Evolutionary conservation across 2,888 invertebrate species (phyloP).

Genomic region (Lathronympha strigana): DNA sequence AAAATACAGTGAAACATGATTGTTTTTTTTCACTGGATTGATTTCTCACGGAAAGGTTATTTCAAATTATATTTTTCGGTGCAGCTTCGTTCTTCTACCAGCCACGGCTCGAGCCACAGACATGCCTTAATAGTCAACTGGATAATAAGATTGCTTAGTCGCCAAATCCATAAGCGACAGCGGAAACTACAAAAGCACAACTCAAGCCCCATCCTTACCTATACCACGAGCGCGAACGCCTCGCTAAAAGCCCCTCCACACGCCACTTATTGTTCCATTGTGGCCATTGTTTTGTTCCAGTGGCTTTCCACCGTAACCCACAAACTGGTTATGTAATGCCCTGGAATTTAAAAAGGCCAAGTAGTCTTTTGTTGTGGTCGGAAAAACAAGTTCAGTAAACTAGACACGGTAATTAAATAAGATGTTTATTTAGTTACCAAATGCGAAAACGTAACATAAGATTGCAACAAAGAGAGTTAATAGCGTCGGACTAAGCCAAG

Average conservation of each 20-base stretch:
- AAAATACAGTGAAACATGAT: no score
- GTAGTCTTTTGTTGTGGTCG: background rate
- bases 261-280: conserved; percentile 56
- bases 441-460: no score
- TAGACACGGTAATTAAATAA: background rate
- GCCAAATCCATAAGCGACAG: background rate
- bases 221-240: conserved; percentile 49
- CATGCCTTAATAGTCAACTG: no score
- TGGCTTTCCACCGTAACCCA: conserved; percentile 41
- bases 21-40: no score
- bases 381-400: background rate
- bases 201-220: conserved; percentile 10
- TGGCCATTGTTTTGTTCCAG: conserved; percentile 58
- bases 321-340: conserved; percentile 39
- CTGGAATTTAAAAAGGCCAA: conserved; percentile 28
- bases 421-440: no score
- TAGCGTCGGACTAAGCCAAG: no score
- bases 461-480: no score
- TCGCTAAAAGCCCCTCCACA: conserved; percentile 58
- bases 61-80: no score
- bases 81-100: no score
- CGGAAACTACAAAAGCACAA: background rate
- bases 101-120: no score
- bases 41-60: no score
- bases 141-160: background rate